Base-by-base conservation (phyloP, 2,797 vertebrate species). In the Threskiornis aethiopicus region DNA sequence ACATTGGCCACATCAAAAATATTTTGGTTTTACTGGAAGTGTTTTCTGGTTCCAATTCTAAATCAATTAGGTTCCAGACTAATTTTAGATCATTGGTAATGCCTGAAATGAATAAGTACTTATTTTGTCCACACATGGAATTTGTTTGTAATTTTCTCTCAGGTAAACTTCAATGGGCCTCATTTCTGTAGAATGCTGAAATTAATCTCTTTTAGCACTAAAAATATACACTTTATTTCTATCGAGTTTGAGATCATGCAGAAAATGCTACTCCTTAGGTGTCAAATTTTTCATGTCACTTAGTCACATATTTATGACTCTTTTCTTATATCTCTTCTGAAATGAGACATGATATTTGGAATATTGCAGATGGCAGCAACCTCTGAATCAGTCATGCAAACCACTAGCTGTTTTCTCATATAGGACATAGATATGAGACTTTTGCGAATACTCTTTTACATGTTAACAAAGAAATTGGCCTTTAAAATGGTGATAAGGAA, bases 241-340 rank as follows among this genome's bases (percentile, higher is more conserved):
- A 35, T 84, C 0, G 1, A 69, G 35, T 79, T 73, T 91, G 42
- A 96, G 51, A 72, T 73, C 41, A 61, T 73, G 49, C 37, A 82
- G 86, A 86, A 95, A 93, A 87, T 72, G 47, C 35, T 62, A 21
- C 77, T 94, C 26, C 55, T 94, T 92, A 76, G n/a, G 82, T 95
- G 90, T 87, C 70, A 91, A 69, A 47, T 89, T 87, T 72, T 58
- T 95, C 62, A 66, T 90, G 90, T 93, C 20, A 0, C 86, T 96
- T 95, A 97, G 91, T 96, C 93, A 94, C 57, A 44, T 88, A 88
- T 95, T 95, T 95, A 81, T 94, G 83, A 75, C 35, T 86, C 77
- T 89, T 51, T 70, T 89, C 92, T 80, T 84, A 59, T 25, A 25
- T 26, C 37, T 93, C 22, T 88, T 90, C 76, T 94, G 73, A 94